Evolutionary conservation across 2,888 invertebrate species (phyloP), one percentile per base, ranked within the genome.

Genomic region (Chymomyza amoena): DNA sequence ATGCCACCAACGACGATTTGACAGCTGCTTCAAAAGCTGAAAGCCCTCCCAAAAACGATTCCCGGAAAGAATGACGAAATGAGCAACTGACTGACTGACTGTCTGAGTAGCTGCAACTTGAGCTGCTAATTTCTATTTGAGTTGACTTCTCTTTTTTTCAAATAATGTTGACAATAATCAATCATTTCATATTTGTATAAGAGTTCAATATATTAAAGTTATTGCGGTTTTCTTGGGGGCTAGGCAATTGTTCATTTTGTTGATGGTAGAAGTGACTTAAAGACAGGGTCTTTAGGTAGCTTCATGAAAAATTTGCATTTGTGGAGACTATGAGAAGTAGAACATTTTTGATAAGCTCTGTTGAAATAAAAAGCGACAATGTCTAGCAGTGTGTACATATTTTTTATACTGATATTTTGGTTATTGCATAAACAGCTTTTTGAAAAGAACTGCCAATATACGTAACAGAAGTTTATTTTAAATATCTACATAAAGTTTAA

Each of bases 91-190:
- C 59, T 59, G 28, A 60, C 25, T 50, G 56, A 56, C 45, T 51
- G 61, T 25, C 59, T 64, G 32, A 32, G 9, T 61, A 39, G 6
- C 64, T 54, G 63, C 63, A 62, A 77, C 79, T 78, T 69, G 61
- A 76, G 68, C 68, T 64, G 70, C 75, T 77, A 79, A 81, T 80
- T 79, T 66, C 74, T 81, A 72, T 78, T 51, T 28, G 57, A 57
- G 20, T 20, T 25, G 15, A 18, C 20, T 54, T n/a, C n/a, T n/a
- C n/a, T 25, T 25, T 54, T 54, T 54, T 54, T 54, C 13, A 6
- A 20, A 54, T 18, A 54, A 54, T 18, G 52, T 61, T 57, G 69
- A 66, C 62, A 76, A 78, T 78, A 78, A 86, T 86, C 88, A 86
- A 86, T 86, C 86, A 88, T 81, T 72, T 68, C 63, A 45, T 64